phyloP scores from a whole-genome alignment of 2,113 vertebrate genomes.

The Lampris incognitus region DNA sequence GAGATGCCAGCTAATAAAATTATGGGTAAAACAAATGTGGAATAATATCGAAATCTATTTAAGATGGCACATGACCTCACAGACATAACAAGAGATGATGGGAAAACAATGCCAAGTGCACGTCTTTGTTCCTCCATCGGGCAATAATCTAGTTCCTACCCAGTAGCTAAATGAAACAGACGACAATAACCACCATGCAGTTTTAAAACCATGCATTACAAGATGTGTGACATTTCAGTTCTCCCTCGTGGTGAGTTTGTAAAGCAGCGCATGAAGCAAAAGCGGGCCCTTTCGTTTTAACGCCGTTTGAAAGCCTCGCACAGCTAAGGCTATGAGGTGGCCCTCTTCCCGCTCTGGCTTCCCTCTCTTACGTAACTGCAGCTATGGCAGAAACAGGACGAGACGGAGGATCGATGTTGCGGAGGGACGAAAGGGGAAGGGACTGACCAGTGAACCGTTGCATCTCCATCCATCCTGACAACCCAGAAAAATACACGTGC shows the following conservation, averaged over 20 bases:
- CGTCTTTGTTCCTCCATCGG: neutral
- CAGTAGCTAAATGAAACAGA: neutral
- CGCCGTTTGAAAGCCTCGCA: slow-evolving; percentile 53
- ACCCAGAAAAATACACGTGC: neutral
- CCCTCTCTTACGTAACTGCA: slow-evolving; percentile 62
- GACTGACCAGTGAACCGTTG: slow-evolving; percentile 37
- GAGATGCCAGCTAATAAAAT: too few relatives aligned
- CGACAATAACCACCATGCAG: neutral
- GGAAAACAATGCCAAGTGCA: neutral
- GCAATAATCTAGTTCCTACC: neutral
- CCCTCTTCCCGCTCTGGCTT: slow-evolving; percentile 46
- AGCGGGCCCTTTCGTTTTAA: slow-evolving; percentile 10
- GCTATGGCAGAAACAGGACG: slow-evolving; percentile 16
- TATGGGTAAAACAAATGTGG: too few relatives aligned
- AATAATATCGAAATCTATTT: too few relatives aligned
- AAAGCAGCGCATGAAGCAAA: slow-evolving; percentile 38
- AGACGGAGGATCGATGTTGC: slow-evolving; percentile 38
- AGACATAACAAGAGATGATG: too few relatives aligned
- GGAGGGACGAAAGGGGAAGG: slow-evolving; percentile 25
- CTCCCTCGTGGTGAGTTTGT: neutral
- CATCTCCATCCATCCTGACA: slow-evolving; percentile 33
- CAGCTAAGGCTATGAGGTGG: slow-evolving; percentile 32
- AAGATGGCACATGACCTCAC: too few relatives aligned
- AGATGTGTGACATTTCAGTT: slow-evolving; percentile 9
- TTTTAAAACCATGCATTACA: neutral